phyloP scores from a whole-genome alignment of 1,140 invertebrate genomes.

The Drosophila pallidifrons region DNA sequence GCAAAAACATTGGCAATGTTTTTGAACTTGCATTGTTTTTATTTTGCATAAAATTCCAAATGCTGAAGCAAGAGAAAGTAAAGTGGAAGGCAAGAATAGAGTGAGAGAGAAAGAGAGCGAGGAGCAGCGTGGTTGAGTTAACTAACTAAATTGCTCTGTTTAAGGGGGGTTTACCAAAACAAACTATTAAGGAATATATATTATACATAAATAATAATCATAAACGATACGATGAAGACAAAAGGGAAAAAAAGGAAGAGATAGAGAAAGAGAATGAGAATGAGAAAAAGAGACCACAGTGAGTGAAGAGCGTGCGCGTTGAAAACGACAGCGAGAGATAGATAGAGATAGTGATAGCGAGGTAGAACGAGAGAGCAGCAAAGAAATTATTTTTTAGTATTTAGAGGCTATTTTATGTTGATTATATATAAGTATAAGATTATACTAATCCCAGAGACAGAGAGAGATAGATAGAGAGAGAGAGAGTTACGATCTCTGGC shows the following conservation, averaged over 20 bases:
- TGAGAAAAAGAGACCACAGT: constrained; percentile 19
- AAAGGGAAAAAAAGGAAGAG: background rate
- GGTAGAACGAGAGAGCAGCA: constrained; percentile 45
- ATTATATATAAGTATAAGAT: constrained; percentile 5
- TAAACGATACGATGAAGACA: constrained; percentile 32
- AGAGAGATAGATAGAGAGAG: no score
- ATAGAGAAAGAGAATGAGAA: background rate
- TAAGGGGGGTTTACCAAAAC: constrained; percentile 31
- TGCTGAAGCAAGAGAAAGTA: constrained; percentile 53
- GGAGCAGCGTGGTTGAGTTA: constrained; percentile 48
- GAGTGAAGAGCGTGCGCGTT: constrained; percentile 64
- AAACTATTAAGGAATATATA: constrained; percentile 26
- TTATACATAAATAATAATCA: constrained; percentile 35
- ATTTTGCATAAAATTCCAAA: constrained; percentile 63
- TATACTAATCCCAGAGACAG: background rate
- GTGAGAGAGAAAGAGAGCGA: constrained; percentile 11
- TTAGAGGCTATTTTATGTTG: constrained; percentile 77
- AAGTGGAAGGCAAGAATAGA: constrained; percentile 1
- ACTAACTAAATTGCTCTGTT: constrained; percentile 50
- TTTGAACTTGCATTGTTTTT: constrained; percentile 44
- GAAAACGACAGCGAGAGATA: constrained; percentile 68
- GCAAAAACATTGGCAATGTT: constrained; percentile 39
- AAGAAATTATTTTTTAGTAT: constrained; percentile 83
- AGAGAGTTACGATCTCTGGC: background rate
- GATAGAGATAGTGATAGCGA: constrained; percentile 32